These are phyloP conservation scores for Leptopilina syphax DNA, from an alignment of 2,888 invertebrate species.

Conservation along the genomic window DNA sequence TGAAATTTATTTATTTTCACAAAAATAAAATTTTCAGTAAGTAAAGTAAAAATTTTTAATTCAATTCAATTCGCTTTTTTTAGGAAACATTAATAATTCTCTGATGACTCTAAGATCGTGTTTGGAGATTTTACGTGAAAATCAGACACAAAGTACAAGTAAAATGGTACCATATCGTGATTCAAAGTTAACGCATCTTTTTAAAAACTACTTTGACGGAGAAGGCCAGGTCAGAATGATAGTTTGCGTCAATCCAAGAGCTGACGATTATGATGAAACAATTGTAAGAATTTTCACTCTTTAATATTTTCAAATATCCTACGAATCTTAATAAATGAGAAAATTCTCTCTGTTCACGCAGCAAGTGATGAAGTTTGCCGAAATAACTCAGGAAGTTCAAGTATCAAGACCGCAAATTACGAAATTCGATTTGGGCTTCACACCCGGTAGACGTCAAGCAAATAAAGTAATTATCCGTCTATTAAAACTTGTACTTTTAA, in stretches of 20 bases:
- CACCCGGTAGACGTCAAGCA: slow-evolving; percentile 88
- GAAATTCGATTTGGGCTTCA: slow-evolving; percentile 82
- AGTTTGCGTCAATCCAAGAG: slow-evolving; percentile 96
- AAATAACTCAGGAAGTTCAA: slow-evolving; percentile 96
- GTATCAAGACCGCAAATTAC: slow-evolving; percentile 83
- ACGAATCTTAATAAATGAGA: not conserved
- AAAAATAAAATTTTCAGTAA: no score
- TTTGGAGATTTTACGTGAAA: slow-evolving; percentile 93
- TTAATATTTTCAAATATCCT: no score
- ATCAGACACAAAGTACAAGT: slow-evolving; percentile 84
- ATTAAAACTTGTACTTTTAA: not conserved
- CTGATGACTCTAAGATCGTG: slow-evolving; percentile 95
- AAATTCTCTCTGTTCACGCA: slow-evolving; percentile 69
- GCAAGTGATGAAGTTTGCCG: slow-evolving; percentile 98
- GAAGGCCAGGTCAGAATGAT: slow-evolving; percentile 97
- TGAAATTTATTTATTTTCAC: no score
- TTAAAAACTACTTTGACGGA: slow-evolving; percentile 98
- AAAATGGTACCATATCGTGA: slow-evolving; percentile 97
- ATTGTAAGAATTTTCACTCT: slow-evolving; percentile 80
- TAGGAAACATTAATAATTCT: slow-evolving; percentile 98
- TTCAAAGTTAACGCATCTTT: slow-evolving; percentile 94
- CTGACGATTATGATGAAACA: slow-evolving; percentile 96
- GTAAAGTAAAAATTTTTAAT: no score
- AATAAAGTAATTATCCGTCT: slow-evolving; percentile 80
- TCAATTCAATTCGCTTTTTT: slow-evolving; percentile 32